These are phyloP conservation scores for Drosophila demipolita DNA, from an alignment of 2,888 invertebrate species.

Conservation along the genomic window DNA sequence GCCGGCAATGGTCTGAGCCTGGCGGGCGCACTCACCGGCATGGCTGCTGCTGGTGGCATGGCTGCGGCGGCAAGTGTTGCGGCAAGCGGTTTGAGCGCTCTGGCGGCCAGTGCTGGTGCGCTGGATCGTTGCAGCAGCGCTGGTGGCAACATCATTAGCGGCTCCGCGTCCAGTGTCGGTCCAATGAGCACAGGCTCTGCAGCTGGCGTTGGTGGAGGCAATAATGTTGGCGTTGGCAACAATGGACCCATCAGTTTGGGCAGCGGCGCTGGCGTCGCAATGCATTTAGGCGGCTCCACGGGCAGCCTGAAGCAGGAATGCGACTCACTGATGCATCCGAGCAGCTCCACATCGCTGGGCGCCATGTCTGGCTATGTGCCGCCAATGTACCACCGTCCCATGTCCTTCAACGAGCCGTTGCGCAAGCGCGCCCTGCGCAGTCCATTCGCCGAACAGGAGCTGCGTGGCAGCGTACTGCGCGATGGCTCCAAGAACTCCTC, in stretches of 20 bases:
- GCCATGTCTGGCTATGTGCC: conserved; percentile 84
- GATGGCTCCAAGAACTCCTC: conserved; percentile 86
- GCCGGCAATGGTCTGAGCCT: conserved; percentile 61
- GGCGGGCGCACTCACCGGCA: conserved; percentile 63
- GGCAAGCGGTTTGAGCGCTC: conserved; percentile 69
- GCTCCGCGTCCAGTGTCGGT: conserved; percentile 57
- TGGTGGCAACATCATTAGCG: conserved; percentile 68
- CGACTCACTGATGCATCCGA: conserved; percentile 85
- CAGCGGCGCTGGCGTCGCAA: conserved; percentile 77
- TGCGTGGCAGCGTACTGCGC: conserved; percentile 89
- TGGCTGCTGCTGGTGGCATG: conserved; percentile 75
- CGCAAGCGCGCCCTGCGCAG: conserved; percentile 87
- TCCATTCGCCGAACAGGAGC: conserved; percentile 85
- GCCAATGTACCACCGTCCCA: conserved; percentile 85
- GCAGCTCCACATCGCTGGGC: conserved; percentile 81
- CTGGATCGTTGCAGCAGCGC: conserved; percentile 73
- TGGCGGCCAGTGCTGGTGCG: conserved; percentile 66
- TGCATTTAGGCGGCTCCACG: conserved; percentile 75
- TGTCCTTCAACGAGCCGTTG: conserved; percentile 84
- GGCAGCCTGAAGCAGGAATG: conserved; percentile 85
- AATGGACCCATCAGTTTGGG: conserved; percentile 82
- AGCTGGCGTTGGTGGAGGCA: conserved; percentile 20
- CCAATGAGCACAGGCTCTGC: conserved; percentile 43
- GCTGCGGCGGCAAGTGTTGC: conserved; percentile 68
- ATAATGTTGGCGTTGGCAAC: conserved; percentile 70